Conservation (phyloP, 2,797 vertebrate genomes). For the Gobio occitaniae region DNA sequence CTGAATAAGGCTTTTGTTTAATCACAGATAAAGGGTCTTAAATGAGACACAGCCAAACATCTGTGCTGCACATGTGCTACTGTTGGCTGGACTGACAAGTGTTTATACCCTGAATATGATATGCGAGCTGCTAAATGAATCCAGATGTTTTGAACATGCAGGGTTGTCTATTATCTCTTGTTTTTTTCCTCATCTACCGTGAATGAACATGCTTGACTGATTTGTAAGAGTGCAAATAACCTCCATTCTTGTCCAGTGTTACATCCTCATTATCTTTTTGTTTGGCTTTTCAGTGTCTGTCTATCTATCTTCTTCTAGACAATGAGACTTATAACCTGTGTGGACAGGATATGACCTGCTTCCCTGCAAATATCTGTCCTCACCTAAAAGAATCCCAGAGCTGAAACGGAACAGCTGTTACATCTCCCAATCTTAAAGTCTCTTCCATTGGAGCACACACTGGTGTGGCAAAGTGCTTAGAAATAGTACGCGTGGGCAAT, state of each 20-base stretch:
- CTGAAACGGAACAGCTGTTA: background rate
- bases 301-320: background rate
- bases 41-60: slow-evolving; percentile 48
- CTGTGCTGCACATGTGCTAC: slow-evolving; percentile 75
- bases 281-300: slow-evolving; percentile 47
- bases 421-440: background rate
- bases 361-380: slow-evolving; percentile 37
- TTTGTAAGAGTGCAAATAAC: slow-evolving; percentile 55
- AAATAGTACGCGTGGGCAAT: background rate
- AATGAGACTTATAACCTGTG: slow-evolving; percentile 58
- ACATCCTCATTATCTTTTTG: background rate
- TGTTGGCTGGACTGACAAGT: slow-evolving; percentile 63
- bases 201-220: slow-evolving; percentile 67
- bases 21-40: background rate
- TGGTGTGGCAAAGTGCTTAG: background rate
- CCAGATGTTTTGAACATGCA: slow-evolving; percentile 78
- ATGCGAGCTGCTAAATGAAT: slow-evolving; percentile 66
- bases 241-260: slow-evolving; percentile 20
- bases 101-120: slow-evolving; percentile 58
- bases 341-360: slow-evolving; percentile 28
- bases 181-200: background rate
- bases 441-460: background rate
- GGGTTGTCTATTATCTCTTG: slow-evolving; percentile 54
- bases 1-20: background rate
- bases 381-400: background rate